phyloP scores from a whole-genome alignment of 1,140 invertebrate species.

The Mya arenaria region DNA sequence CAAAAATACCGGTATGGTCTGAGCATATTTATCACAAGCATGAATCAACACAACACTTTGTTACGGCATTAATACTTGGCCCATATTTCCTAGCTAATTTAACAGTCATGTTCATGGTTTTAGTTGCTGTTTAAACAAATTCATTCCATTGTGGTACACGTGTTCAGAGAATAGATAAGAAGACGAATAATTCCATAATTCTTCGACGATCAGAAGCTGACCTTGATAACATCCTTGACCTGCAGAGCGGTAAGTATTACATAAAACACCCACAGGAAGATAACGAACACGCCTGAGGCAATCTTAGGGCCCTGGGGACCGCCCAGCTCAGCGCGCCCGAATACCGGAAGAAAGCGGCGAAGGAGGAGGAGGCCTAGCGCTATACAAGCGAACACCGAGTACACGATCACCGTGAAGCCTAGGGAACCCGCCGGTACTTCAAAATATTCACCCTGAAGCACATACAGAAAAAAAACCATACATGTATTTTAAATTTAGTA shows the following conservation, averaged over 20 bases:
- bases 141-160: too few relatives aligned
- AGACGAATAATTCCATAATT: too few relatives aligned
- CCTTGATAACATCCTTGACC: slow-evolving; percentile 77
- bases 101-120: too few relatives aligned
- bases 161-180: too few relatives aligned
- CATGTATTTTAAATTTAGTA: too few relatives aligned
- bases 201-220: slow-evolving; percentile 65
- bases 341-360: slow-evolving; percentile 81
- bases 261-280: slow-evolving; percentile 84
- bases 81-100: too few relatives aligned
- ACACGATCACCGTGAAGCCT: slow-evolving; percentile 85
- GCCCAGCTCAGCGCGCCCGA: slow-evolving; percentile 85
- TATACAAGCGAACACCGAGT: slow-evolving; percentile 82
- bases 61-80: too few relatives aligned
- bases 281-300: slow-evolving; percentile 79
- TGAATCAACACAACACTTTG: too few relatives aligned
- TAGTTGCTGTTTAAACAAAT: too few relatives aligned
- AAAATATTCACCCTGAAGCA: slow-evolving; percentile 82
- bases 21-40: too few relatives aligned
- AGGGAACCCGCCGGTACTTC: slow-evolving; percentile 82
- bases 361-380: slow-evolving; percentile 82
- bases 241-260: slow-evolving; percentile 83
- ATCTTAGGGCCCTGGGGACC: slow-evolving; percentile 82
- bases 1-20: too few relatives aligned
- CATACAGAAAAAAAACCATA: too few relatives aligned